These are phyloP conservation scores for Apteryx mantelli DNA, from an alignment of 2,113 vertebrate species.

Conservation along the genomic window DNA sequence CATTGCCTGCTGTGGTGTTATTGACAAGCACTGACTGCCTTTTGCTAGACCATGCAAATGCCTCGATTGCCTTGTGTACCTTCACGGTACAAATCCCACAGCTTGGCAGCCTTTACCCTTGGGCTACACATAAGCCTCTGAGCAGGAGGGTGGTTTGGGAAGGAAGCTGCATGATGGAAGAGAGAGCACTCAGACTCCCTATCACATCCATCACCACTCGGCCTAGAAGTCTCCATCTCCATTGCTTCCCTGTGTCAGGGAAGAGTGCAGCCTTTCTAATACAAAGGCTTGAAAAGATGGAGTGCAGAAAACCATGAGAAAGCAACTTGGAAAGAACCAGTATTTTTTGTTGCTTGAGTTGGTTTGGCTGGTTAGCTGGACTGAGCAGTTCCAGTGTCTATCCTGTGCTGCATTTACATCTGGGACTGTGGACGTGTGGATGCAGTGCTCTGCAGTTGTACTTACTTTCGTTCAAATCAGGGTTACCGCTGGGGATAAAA, in stretches of 20 bases:
- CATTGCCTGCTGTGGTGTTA: fast-evolving
- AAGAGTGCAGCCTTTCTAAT: not conserved
- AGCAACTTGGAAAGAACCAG: not conserved
- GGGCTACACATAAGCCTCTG: not conserved
- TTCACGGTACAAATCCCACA: not conserved
- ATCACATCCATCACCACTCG: not conserved
- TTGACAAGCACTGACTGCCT: not conserved
- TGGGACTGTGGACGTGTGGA: not conserved
- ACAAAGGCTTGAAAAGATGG: not conserved
- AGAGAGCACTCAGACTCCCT: not conserved
- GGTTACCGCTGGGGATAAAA: not conserved
- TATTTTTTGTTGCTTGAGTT: not conserved
- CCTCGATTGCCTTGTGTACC: not conserved
- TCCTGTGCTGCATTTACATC: not conserved
- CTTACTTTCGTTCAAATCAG: not conserved
- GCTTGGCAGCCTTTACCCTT: not conserved
- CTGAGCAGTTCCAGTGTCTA: not conserved
- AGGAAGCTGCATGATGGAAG: not conserved
- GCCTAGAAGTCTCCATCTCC: not conserved
- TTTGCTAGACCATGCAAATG: not conserved
- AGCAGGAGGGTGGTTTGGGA: not conserved
- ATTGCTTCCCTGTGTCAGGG: not conserved
- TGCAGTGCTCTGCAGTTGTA: not conserved
- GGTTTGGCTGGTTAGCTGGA: fast-evolving
- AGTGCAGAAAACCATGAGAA: not conserved